Base-by-base conservation (phyloP, 2,797 vertebrate genomes). In the Austrolebias charrua region DNA sequence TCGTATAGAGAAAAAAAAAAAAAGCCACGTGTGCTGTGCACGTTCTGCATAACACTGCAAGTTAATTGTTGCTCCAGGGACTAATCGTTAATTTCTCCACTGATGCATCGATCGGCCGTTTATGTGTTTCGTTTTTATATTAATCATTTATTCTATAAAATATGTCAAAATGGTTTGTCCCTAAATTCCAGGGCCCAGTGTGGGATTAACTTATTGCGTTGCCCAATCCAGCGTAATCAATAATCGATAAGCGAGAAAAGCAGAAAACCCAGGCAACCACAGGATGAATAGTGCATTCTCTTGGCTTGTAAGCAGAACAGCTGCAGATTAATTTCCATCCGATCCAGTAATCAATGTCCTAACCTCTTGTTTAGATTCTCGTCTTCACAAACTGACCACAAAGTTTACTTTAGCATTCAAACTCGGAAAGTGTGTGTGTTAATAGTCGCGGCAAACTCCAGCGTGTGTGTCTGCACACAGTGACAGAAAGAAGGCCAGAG, bases 401-500 rank as follows among this genome's bases (percentile, higher is more conserved):
- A 54, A 46, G 19, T 57, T 55, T 49, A 59, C 76, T 55, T 77
- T 51, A 52, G 45, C n/a, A 16, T 53, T 54, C 29, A 47, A 42
- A 56, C 49, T 18, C 9, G 4, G 5, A 48, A 62, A 48, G 13
- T 12, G 40, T 7, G 19, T 40, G 45, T 35, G 48, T 61, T 74
- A 46, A 59, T 69, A 78, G 74, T 67, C 46, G 46, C 2, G 40
- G 40, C 49, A 33, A 59, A 70, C 65, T 68, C 63, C 24, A 75
- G 79, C 64, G 68, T 69, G 65, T 75, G 76, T 56, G 42, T 24
- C 45, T 35, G 54, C 53, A 77, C 53, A 77, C 69, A 75, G 65
- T 63, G 44, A 55, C 60, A 79, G 58, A 60, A 59, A 59, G 44
- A 58, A 4, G 28, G 51, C 42, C 62, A 54, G 47, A 66, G 54